phyloP scores from a whole-genome alignment of 35 echinoderm and acorn worm genomes.

The Ptychodera flava region DNA sequence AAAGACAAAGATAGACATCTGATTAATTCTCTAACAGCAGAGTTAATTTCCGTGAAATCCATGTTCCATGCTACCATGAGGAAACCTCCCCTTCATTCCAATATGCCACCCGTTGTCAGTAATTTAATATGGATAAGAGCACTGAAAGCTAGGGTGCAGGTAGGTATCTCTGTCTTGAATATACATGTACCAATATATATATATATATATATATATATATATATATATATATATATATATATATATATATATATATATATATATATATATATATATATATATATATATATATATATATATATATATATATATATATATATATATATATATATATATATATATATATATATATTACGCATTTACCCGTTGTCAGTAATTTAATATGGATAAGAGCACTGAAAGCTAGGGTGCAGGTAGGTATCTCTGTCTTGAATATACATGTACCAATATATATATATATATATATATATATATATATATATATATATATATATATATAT shows the following conservation, averaged over 20 bases:
- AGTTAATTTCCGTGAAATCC: constrained; percentile 80
- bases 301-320: background rate
- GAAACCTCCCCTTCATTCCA: constrained; percentile 56
- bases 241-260: too few species aligned
- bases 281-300: background rate
- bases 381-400: constrained; percentile 86
- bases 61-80: constrained; percentile 71
- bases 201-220: too few species aligned
- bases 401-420: constrained; percentile 70
- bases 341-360: too few species aligned
- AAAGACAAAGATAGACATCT: constrained; percentile 93
- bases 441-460: too few species aligned
- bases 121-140: constrained; percentile 89
- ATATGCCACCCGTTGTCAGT: constrained; percentile 82
- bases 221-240: too few species aligned
- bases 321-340: too few species aligned
- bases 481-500: too few species aligned
- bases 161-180: constrained; percentile 7
- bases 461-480: too few species aligned
- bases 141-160: constrained; percentile 72
- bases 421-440: background rate
- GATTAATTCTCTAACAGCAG: constrained; percentile 70
- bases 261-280: too few species aligned
- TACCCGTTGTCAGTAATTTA: constrained; percentile 78
- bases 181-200: too few species aligned